A percentile compares a stretch with the other conserved stretches of the same genome.
Evolutionary conservation across 2,113 vertebrate genomes (phyloP).

Genomic region (Probosciger aterrimus): DNA sequence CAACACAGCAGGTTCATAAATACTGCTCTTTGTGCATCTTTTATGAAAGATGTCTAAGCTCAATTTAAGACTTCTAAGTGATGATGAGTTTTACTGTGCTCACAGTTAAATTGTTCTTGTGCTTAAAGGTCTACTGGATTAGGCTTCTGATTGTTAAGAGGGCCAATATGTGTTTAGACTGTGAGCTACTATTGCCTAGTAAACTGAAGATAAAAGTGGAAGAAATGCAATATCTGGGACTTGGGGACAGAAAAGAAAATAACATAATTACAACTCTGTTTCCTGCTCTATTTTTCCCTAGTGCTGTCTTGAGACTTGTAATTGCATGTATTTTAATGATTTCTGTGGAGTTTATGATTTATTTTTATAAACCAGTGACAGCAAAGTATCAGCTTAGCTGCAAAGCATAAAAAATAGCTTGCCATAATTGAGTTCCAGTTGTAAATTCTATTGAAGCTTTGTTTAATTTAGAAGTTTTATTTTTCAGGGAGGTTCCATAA

Average conservation of each 20-base stretch:
- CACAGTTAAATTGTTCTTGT: fast-evolving
- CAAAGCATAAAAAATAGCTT: neutral
- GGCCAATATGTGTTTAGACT: neutral
- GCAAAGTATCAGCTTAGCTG: neutral
- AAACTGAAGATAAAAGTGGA: neutral
- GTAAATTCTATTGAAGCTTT: neutral
- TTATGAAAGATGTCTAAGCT: neutral
- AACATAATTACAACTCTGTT: neutral
- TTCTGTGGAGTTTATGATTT: neutral
- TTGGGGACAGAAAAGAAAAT: neutral
- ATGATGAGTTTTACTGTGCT: neutral
- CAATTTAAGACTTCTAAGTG: neutral
- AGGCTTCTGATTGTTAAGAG: neutral
- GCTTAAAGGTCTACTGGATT: neutral
- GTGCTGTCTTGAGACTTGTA: neutral
- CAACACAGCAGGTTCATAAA: neutral
- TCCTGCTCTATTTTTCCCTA: neutral
- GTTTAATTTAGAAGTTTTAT: neutral
- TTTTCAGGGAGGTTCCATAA: neutral
- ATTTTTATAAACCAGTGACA: neutral
- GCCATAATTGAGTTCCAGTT: neutral
- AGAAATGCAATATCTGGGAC: neutral
- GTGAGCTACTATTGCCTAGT: neutral
- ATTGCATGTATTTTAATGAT: neutral
- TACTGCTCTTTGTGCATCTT: too few species aligned